Conservation (phyloP, 2,113 vertebrate species). For the Melospiza georgiana region DNA sequence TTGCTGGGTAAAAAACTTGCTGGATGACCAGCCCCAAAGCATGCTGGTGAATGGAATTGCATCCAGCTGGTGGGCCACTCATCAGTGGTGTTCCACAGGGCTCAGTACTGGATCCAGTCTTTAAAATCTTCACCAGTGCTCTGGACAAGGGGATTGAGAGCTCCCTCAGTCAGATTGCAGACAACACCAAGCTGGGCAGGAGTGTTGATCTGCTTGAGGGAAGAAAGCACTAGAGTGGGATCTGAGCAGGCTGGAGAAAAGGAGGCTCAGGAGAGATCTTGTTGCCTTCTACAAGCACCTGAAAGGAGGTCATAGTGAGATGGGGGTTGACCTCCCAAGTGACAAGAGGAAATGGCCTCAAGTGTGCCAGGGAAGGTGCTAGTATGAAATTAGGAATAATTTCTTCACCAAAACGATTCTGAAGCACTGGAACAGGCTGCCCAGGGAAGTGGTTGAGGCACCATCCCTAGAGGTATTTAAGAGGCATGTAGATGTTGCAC, state of each 20-base stretch:
- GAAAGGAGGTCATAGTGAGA: accelerated
- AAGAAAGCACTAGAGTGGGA: background rate
- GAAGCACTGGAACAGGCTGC: background rate
- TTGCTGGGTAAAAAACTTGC: background rate
- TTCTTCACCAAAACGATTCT: background rate
- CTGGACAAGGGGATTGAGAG: background rate
- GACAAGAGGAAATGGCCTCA: background rate
- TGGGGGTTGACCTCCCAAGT: background rate
- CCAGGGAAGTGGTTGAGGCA: background rate
- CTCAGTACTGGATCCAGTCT: background rate
- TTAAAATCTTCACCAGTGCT: background rate
- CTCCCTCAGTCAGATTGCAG: background rate
- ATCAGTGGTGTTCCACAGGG: background rate
- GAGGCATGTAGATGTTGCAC: background rate
- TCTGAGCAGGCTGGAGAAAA: background rate
- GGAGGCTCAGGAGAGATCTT: background rate
- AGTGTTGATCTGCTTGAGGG: background rate
- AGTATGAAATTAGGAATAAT: background rate
- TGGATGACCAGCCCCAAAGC: background rate
- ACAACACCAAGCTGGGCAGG: background rate
- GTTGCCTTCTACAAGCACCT: background rate
- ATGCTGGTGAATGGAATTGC: background rate
- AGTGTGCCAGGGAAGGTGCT: background rate
- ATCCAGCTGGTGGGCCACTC: background rate
- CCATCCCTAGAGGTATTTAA: background rate